A percentile compares a stretch with the other conserved stretches of the same genome.
Conservation (phyloP, 2,113 vertebrate species). For the Lipophrys pholis region DNA sequence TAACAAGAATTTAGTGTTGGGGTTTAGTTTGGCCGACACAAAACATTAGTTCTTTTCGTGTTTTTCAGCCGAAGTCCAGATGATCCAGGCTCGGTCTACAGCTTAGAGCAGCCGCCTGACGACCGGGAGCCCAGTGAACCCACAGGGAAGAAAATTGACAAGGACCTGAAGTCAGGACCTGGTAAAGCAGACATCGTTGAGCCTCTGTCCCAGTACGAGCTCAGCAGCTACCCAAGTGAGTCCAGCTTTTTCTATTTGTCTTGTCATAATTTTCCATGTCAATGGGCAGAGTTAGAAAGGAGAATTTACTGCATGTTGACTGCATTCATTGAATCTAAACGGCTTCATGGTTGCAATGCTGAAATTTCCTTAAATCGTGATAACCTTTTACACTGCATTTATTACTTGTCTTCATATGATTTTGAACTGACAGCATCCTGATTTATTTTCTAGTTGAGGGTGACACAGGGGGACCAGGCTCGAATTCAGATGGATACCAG, state of each 20-base stretch:
- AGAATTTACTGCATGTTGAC: too few relatives aligned
- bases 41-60: not conserved
- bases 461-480: constrained; percentile 79
- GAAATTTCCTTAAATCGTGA: not conserved
- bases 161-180: constrained; percentile 83
- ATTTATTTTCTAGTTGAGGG: constrained; percentile 80
- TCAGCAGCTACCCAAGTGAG: constrained; percentile 91
- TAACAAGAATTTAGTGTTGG: not conserved
- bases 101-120: constrained; percentile 84
- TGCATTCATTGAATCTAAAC: too few relatives aligned
- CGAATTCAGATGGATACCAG: constrained; percentile 88
- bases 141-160: constrained; percentile 87
- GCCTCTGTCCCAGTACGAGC: constrained; percentile 88
- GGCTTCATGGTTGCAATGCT: not conserved
- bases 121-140: constrained; percentile 79
- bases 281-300: not conserved
- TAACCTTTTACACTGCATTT: not conserved
- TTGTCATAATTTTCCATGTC: not conserved
- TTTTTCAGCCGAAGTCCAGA: constrained; percentile 84
- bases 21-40: not conserved
- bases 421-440: constrained; percentile 5
- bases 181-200: constrained; percentile 88
- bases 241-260: constrained; percentile 33
- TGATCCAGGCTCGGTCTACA: constrained; percentile 85
- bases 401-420: not conserved